A percentile compares a stretch with the other conserved stretches of the same genome.
Evolutionary conservation across 35 echinoderm and acorn worm genomes (phyloP).

Genomic region (Anneissia japonica): DNA sequence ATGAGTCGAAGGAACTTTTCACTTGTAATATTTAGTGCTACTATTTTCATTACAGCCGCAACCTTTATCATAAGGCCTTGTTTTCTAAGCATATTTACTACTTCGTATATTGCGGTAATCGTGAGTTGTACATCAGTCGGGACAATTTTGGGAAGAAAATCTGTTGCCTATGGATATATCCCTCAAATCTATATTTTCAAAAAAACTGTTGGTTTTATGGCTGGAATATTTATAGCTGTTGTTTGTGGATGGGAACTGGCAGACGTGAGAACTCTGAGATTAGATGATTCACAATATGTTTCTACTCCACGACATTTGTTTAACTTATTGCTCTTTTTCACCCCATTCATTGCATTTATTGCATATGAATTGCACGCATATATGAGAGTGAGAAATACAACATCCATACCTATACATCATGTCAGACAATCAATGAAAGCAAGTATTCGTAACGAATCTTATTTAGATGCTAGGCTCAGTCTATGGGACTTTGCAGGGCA

Average conservation of each 20-base stretch:
- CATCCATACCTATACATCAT: not conserved
- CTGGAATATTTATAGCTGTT: not conserved
- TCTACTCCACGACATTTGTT: not conserved
- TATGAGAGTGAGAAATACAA: not conserved
- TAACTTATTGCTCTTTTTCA: not conserved
- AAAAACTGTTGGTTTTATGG: not conserved
- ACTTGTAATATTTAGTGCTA: no score
- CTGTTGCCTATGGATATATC: not conserved
- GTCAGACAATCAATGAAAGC: not conserved
- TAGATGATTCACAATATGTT: no score
- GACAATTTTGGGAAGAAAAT: not conserved
- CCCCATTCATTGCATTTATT: not conserved
- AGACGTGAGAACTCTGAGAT: no score
- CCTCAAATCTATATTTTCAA: not conserved
- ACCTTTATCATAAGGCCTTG: not conserved
- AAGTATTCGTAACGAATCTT: not conserved
- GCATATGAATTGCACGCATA: not conserved
- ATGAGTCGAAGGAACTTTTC: not conserved
- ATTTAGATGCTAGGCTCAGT: not conserved
- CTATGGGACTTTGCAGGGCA: conserved; percentile 13
- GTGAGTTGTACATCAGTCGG: not conserved
- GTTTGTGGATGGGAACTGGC: not conserved
- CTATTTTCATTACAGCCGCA: not conserved
- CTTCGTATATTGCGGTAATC: not conserved
- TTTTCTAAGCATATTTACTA: not conserved